A percentile compares a stretch with the other conserved stretches of the same genome.
Evolutionary conservation across 2,113 vertebrate genomes (phyloP).

Genomic region (Chamaea fasciata): DNA sequence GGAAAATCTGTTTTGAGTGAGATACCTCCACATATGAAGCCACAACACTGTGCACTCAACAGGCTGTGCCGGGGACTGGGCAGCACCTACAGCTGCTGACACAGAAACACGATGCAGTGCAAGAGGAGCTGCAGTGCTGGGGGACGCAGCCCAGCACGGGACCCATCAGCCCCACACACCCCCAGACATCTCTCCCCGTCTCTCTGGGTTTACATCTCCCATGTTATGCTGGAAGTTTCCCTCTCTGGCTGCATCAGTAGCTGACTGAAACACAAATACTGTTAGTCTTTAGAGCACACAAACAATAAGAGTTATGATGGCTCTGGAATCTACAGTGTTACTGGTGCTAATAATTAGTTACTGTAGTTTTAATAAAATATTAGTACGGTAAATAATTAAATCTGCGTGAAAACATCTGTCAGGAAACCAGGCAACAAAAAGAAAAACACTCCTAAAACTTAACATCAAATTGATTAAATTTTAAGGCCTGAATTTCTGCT

Average conservation of each 20-base stretch:
- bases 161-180: fast-evolving
- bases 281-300: background rate
- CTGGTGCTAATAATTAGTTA: constrained; percentile 9
- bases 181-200: background rate
- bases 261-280: background rate
- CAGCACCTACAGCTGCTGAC: fast-evolving
- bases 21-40: fast-evolving
- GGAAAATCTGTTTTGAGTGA: background rate
- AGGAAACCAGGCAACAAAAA: constrained; percentile 17
- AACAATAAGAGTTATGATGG: background rate
- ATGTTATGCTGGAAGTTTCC: background rate
- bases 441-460: constrained; percentile 37
- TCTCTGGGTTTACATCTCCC: background rate
- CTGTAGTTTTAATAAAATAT: constrained; percentile 11
- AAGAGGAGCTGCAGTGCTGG: background rate
- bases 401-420: background rate
- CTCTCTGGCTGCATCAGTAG: background rate
- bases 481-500: constrained; percentile 34
- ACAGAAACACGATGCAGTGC: fast-evolving
- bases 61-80: background rate
- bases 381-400: constrained; percentile 13
- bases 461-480: constrained; percentile 58
- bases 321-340: background rate
- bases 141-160: no score
- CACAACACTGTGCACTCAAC: fast-evolving